phyloP scores from a whole-genome alignment of 1,140 invertebrate species.

The Tetragnatha versicolor region DNA sequence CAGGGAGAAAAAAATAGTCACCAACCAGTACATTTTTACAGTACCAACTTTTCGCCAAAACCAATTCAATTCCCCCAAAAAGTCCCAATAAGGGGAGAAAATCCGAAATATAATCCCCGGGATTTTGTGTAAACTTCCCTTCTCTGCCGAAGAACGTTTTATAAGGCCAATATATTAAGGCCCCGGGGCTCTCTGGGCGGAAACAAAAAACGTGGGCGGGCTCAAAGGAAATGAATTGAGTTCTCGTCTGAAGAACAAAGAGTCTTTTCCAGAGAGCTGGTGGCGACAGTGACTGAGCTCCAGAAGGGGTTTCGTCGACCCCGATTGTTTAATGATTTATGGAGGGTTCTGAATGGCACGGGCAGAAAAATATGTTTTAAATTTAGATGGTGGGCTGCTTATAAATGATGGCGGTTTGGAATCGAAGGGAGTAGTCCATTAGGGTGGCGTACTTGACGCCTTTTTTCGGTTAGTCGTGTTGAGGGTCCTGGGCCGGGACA shows the following conservation, averaged over 20 bases:
- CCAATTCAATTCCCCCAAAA: neutral
- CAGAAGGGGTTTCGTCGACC: neutral
- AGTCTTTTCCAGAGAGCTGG: neutral
- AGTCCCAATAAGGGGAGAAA: neutral
- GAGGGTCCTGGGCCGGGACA: no score
- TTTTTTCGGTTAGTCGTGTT: no score
- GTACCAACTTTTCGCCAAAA: neutral
- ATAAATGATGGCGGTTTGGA: no score
- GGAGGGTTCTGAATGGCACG: neutral
- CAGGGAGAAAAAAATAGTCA: no score
- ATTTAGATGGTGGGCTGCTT: no score
- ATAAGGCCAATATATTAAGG: conserved; percentile 25
- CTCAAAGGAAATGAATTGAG: conserved; percentile 30
- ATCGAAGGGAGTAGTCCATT: no score
- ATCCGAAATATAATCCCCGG: conserved; percentile 1
- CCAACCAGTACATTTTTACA: no score
- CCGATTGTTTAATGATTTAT: conserved; percentile 35
- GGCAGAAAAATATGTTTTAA: conserved; percentile 33
- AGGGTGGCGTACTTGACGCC: no score
- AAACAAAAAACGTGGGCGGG: neutral
- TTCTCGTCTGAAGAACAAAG: conserved; percentile 17
- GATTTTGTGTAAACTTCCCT: conserved; percentile 22
- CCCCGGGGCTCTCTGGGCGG: neutral
- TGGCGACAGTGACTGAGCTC: conserved; percentile 6
- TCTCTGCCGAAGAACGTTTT: conserved; percentile 2